A percentile compares a stretch with the other conserved stretches of the same genome.
These are phyloP conservation scores for Capreolus pygargus DNA, from an alignment of 2,113 vertebrate species.

Conservation along the genomic window DNA sequence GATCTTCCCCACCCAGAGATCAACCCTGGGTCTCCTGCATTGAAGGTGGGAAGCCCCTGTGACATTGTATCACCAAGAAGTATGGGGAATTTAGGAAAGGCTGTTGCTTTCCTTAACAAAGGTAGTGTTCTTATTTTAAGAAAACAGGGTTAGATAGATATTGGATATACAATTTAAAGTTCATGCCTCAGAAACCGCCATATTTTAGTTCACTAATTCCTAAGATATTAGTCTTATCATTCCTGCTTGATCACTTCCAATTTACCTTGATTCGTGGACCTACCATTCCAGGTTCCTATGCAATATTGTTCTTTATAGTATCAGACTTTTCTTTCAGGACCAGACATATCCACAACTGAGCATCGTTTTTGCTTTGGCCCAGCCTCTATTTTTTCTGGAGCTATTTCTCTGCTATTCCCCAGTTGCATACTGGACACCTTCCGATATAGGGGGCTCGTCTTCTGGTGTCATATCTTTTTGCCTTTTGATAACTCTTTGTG, in stretches of 20 bases:
- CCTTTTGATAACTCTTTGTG: background rate
- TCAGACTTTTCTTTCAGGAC: background rate
- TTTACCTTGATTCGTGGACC: background rate
- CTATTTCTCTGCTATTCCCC: background rate
- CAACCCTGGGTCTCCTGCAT: background rate
- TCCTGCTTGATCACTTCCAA: background rate
- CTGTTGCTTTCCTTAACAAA: background rate
- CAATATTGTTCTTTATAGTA: background rate
- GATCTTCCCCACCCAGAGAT: background rate
- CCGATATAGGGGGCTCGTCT: background rate
- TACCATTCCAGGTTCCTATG: background rate
- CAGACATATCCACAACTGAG: background rate
- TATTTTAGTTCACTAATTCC: background rate
- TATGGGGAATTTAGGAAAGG: background rate
- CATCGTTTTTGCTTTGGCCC: background rate
- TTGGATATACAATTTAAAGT: background rate
- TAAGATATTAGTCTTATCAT: background rate
- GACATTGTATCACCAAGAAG: background rate
- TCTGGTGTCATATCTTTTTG: background rate
- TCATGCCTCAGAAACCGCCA: background rate
- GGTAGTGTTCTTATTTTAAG: background rate
- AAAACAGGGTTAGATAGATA: background rate
- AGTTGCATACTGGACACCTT: background rate
- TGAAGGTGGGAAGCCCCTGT: background rate
- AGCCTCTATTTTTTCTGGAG: background rate